phyloP scores from a whole-genome alignment of 1,140 invertebrate species.

The Drosophila repleta region DNA sequence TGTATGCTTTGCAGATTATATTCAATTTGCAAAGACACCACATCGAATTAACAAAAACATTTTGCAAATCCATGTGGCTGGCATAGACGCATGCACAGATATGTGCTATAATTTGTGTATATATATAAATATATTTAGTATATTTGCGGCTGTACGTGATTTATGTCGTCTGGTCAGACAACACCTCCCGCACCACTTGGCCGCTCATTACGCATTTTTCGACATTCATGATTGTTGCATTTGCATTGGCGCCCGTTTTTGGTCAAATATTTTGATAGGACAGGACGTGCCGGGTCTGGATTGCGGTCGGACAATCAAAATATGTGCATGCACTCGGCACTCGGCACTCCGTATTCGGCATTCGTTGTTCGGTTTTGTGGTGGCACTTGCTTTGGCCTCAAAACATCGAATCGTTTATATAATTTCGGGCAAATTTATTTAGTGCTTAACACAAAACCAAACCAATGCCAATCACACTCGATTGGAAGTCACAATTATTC shows the following conservation, averaged over 20 bases:
- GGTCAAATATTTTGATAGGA: slow-evolving; percentile 42
- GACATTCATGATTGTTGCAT: slow-evolving; percentile 29
- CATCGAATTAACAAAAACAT: slow-evolving; percentile 29
- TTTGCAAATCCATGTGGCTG: slow-evolving; percentile 30
- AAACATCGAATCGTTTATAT: slow-evolving; percentile 27
- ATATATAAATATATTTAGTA: slow-evolving; percentile 2
- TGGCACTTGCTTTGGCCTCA: slow-evolving; percentile 31
- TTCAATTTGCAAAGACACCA: slow-evolving; percentile 31
- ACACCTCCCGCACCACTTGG: slow-evolving; percentile 4
- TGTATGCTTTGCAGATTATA: slow-evolving; percentile 25
- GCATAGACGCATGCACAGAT: background rate
- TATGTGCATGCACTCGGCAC: slow-evolving; percentile 48
- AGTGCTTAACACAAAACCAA: slow-evolving; percentile 19
- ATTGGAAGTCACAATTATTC: slow-evolving; percentile 12
- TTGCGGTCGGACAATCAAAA: slow-evolving; percentile 45
- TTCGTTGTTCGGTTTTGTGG: slow-evolving; percentile 38
- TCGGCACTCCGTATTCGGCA: too few relatives aligned
- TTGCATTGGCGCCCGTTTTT: slow-evolving; percentile 19
- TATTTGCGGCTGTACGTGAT: slow-evolving; percentile 31
- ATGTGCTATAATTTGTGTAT: background rate
- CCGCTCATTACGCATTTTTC: slow-evolving; percentile 48
- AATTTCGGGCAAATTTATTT: slow-evolving; percentile 42
- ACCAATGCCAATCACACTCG: slow-evolving; percentile 10
- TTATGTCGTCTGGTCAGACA: slow-evolving; percentile 46
- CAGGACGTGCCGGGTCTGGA: slow-evolving; percentile 11